Conservation (phyloP, 2,797 vertebrate genomes). For the Semaprochilodus insignis region DNA sequence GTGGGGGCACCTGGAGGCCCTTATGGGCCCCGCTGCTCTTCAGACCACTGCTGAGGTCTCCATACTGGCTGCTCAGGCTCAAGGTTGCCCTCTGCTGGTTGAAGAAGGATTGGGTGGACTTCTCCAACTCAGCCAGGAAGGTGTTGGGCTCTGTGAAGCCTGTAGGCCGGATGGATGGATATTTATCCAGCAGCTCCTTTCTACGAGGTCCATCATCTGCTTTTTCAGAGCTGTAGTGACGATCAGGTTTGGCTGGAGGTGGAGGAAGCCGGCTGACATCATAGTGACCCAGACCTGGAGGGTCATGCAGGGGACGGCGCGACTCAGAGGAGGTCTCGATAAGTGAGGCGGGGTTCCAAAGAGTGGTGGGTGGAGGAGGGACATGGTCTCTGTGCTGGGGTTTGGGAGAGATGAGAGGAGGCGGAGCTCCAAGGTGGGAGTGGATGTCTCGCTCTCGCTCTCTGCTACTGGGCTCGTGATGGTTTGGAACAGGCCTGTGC, state of each 20-base stretch:
- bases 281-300: slow-evolving; percentile 75
- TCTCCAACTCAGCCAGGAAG: slow-evolving; percentile 93
- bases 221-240: slow-evolving; percentile 78
- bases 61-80: slow-evolving; percentile 79
- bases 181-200: slow-evolving; percentile 85
- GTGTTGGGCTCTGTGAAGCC: slow-evolving; percentile 77
- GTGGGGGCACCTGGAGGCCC: slow-evolving; percentile 66
- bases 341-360: slow-evolving; percentile 94
- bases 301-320: slow-evolving; percentile 82
- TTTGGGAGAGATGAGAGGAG: slow-evolving; percentile 96
- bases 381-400: slow-evolving; percentile 83
- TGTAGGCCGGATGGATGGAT: slow-evolving; percentile 74
- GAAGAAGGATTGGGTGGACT: slow-evolving; percentile 89
- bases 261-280: slow-evolving; percentile 81
- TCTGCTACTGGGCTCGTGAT: slow-evolving; percentile 77
- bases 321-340: slow-evolving; percentile 86
- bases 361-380: slow-evolving; percentile 84
- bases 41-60: slow-evolving; percentile 76
- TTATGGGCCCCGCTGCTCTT: slow-evolving; percentile 81
- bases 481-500: slow-evolving; percentile 83
- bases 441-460: slow-evolving; percentile 74
- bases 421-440: slow-evolving; percentile 91
- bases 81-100: slow-evolving; percentile 88
- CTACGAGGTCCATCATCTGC: slow-evolving; percentile 81
- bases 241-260: slow-evolving; percentile 80